Percentiles rank a stretch among this genome's conserved stretches.
phyloP scores from a whole-genome alignment of 2,113 vertebrate genomes.

The Nothoprocta perdicaria region DNA sequence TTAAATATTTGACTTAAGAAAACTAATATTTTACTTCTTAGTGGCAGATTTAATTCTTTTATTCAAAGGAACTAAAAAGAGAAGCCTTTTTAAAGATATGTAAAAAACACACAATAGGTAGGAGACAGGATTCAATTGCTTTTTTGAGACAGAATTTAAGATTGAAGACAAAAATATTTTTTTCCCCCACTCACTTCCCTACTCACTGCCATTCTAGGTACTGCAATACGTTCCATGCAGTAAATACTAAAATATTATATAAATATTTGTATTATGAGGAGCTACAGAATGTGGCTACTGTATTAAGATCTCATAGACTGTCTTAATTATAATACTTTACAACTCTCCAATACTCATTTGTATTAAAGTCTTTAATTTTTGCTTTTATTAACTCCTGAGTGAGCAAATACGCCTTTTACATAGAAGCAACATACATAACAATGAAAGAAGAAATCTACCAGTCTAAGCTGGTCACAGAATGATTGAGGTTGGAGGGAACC shows the following conservation, averaged over 20 bases:
- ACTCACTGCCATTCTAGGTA: background rate
- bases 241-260: background rate
- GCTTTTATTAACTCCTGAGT: background rate
- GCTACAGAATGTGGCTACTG: background rate
- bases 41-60: background rate
- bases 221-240: background rate
- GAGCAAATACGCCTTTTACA: background rate
- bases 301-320: background rate
- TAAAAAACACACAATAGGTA: background rate
- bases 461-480: background rate
- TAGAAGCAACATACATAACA: background rate
- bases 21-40: background rate
- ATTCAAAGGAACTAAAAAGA: background rate
- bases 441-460: background rate
- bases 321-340: background rate
- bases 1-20: background rate
- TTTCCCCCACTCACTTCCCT: background rate
- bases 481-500: too few relatives aligned
- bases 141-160: background rate
- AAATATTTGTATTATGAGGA: background rate
- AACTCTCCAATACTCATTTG: rapidly evolving
- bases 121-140: background rate
- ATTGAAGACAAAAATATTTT: background rate
- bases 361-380: background rate
- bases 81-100: background rate